These are phyloP conservation scores for Allacma fusca DNA, from an alignment of 2,888 invertebrate genomes.

Conservation along the genomic window DNA sequence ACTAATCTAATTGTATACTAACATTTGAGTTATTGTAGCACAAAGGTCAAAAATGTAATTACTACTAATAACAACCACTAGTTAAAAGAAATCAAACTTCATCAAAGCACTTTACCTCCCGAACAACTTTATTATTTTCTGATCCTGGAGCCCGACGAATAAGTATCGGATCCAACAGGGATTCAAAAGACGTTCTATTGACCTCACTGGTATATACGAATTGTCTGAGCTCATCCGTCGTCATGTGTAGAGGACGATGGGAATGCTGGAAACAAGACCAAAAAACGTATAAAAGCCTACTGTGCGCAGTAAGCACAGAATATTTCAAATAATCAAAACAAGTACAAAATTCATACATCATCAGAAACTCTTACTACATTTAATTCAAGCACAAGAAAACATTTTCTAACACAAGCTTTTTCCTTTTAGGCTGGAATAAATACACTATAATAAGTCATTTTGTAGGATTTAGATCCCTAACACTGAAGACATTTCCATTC, in stretches of 20 bases:
- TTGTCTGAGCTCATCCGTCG: constrained; percentile 48
- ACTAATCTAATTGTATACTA: no score
- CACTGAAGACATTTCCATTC: no score
- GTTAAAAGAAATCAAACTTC: not conserved
- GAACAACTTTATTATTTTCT: constrained; percentile 73
- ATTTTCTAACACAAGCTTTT: no score
- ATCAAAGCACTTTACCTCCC: constrained; percentile 59
- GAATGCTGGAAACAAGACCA: constrained; percentile 44
- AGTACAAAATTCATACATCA: no score
- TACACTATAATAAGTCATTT: no score
- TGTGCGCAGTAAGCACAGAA: not conserved
- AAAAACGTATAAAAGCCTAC: not conserved
- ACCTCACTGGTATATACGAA: constrained; percentile 44
- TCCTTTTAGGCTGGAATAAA: no score
- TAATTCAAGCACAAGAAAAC: no score
- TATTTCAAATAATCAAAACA: not conserved
- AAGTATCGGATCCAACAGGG: constrained; percentile 75
- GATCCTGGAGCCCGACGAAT: constrained; percentile 86
- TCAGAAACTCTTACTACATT: no score
- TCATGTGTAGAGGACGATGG: constrained; percentile 52
- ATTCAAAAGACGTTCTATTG: constrained; percentile 52
- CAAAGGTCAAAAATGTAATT: no score
- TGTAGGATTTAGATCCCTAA: no score
- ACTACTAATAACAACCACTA: not conserved
- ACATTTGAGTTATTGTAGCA: no score